Evolutionary conservation across 2,888 invertebrate genomes (phyloP), one percentile per base, ranked within the genome.

Genomic region (Esperia sulphurella): DNA sequence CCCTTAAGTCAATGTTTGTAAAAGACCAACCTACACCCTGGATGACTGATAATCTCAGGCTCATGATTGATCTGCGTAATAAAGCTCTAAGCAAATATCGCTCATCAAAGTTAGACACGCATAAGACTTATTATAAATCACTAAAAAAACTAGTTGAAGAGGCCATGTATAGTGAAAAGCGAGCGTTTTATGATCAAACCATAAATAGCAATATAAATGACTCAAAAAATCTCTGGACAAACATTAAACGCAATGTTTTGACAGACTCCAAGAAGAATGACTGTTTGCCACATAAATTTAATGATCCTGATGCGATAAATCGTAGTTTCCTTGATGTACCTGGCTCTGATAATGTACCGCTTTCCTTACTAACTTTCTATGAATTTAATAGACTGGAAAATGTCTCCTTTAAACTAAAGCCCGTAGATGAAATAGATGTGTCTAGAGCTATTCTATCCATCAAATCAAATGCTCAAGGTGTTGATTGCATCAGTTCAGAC

Each of bases 51-150:
- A 55, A 44, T 9, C 37, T 57, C 8, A 53, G 43, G 47, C 43
- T 46, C 8, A 58, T 58, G 51, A 61, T 57, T 55, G 39, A 14
- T 8, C 30, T 56, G 28, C 41, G 53, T 5, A 49, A 59, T 41
- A 43, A 43, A 5, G 57, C 55, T 0, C 28, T 49, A n/a, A n/a
- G 8, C 8, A 52, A 44, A 33, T 49, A 45, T 2, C 49, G 46
- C 1, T 33, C 14, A 14, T 46, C 41, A 8, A 48, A 51, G 7
- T 41, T 40, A 7, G 50, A 51, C 0, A 14, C 46, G 1, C 30
- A 51, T 28, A 45, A 41, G 29, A 9, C 43, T 1, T 58, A 58
- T 33, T 53, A 55, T 43, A 41, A 54, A 7, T 41, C 7, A 3
- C 49, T 61, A 0, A 49, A 51, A 40, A 58, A 58, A 12, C 37